Base-by-base conservation (phyloP, 1,140 invertebrate species). In the Cyphomyrmex costatus region DNA sequence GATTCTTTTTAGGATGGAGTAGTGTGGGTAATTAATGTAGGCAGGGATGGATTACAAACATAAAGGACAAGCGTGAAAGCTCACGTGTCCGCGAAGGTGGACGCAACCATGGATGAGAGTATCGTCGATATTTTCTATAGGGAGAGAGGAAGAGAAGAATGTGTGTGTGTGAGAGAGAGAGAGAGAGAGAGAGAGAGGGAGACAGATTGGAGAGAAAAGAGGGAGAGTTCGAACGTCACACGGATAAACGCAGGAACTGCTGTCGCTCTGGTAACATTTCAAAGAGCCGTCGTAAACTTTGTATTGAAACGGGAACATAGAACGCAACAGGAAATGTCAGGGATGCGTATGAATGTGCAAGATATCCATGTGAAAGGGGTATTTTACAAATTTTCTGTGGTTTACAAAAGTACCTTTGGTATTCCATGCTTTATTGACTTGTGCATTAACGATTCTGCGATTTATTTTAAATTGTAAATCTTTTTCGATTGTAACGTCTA, bases 11-110 rank as follows among this genome's bases (percentile, higher is more conserved):
- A 60, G 66, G 53, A 6, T 30, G n/a, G 36, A 46, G n/a, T 60
- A 46, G 68, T 74, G 49, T 53, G 4, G 56, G 68, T 74, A 83
- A 73, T 83, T 83, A 83, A 74, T 61, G 79, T 74, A 58, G 68
- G 68, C 68, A 73, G 68, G 56, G 51, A 73, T 60, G 68, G 30
- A 83, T 83, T 36, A 36, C 51, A 80, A 78, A 80, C 66, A 80
- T 46, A 71, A 80, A 80, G 65, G 21, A 21, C 63, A n/a, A 56
- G 63, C 46, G 49, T 71, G 78, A 56, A 42, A 56, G 51, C 49
- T 56, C 51, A 33, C 51, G 33, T 51, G 49, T 70, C 42, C 27
- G 42, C 76, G 42, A 80, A 56, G 78, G 21, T 71, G 46, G 33
- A 80, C 21, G 46, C 30, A 70, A 16, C 30, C 24, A 80, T 33